These are phyloP conservation scores for Nyctereutes procyonoides DNA, from an alignment of 2,113 vertebrate genomes.

Conservation along the genomic window DNA sequence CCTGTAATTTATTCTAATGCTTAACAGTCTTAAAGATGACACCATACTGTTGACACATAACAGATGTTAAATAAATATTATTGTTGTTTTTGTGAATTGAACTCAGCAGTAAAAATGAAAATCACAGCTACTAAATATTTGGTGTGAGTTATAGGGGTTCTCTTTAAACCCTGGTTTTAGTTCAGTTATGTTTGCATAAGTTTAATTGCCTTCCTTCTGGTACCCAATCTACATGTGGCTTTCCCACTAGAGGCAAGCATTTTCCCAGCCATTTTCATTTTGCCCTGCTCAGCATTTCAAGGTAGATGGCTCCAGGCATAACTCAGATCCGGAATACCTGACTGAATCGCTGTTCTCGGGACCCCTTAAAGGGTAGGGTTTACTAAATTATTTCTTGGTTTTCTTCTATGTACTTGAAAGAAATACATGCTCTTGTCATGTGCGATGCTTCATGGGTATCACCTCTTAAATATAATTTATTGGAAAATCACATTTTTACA, in stretches of 20 bases:
- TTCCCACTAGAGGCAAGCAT: background rate
- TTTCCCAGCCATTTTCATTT: background rate
- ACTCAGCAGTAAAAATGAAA: conserved; percentile 15
- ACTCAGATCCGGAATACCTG: background rate
- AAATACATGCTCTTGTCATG: background rate
- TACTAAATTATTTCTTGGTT: background rate
- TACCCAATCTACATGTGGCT: background rate
- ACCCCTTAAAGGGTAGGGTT: background rate
- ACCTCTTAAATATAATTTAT: background rate
- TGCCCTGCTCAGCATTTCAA: background rate
- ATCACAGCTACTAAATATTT: conserved; percentile 4
- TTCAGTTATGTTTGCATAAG: background rate
- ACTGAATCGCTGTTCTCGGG: background rate
- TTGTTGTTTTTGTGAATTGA: background rate
- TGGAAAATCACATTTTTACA: background rate
- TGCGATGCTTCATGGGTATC: background rate
- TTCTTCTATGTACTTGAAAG: background rate
- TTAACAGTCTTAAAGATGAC: conserved; percentile 2
- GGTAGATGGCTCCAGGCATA: background rate
- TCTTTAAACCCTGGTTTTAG: background rate
- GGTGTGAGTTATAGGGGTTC: background rate
- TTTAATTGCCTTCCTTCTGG: background rate
- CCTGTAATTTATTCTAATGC: conserved; percentile 38
- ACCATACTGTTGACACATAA: background rate
- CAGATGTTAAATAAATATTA: conserved; percentile 60